Conservation (phyloP, 2,797 vertebrate species). For the Poecilia velifera region DNA sequence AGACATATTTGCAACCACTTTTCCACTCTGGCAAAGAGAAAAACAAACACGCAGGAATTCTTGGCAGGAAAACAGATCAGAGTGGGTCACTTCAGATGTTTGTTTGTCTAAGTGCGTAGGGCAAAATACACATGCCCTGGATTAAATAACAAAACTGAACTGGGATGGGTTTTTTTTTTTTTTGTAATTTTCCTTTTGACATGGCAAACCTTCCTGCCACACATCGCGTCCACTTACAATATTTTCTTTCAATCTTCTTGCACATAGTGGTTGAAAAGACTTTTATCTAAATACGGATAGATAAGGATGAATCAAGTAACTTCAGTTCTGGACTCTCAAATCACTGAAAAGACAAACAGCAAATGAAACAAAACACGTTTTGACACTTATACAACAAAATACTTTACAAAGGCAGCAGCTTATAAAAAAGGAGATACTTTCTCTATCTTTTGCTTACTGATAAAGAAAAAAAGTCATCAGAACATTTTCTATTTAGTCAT, state of each 20-base stretch:
- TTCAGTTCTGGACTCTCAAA: not conserved
- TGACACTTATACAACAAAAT: constrained; percentile 1
- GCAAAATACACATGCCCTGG: constrained; percentile 78
- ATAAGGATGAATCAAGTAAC: constrained; percentile 26
- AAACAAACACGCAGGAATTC: not conserved
- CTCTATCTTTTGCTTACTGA: constrained; percentile 12
- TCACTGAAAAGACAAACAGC: constrained; percentile 15
- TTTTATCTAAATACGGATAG: too few species aligned
- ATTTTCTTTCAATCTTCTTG: not conserved
- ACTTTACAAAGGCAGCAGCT: constrained; percentile 16
- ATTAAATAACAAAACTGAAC: constrained; percentile 77
- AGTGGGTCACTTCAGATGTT: not conserved
- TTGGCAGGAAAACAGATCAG: not conserved
- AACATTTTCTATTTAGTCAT: constrained; percentile 37
- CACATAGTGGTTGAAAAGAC: constrained; percentile 6
- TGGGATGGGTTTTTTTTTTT: constrained; percentile 37
- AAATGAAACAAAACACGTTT: constrained; percentile 7
- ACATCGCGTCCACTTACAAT: not conserved
- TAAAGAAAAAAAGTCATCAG: constrained; percentile 15
- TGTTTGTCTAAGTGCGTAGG: constrained; percentile 19
- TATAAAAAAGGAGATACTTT: constrained; percentile 24
- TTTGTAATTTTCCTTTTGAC: not conserved
- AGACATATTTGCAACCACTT: constrained; percentile 58
- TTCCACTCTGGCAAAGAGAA: constrained; percentile 19
- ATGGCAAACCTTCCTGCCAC: constrained; percentile 55